A percentile compares a stretch with the other conserved stretches of the same genome.
Evolutionary conservation across 2,797 vertebrate species (phyloP).

Genomic region (Nothura maculosa): DNA sequence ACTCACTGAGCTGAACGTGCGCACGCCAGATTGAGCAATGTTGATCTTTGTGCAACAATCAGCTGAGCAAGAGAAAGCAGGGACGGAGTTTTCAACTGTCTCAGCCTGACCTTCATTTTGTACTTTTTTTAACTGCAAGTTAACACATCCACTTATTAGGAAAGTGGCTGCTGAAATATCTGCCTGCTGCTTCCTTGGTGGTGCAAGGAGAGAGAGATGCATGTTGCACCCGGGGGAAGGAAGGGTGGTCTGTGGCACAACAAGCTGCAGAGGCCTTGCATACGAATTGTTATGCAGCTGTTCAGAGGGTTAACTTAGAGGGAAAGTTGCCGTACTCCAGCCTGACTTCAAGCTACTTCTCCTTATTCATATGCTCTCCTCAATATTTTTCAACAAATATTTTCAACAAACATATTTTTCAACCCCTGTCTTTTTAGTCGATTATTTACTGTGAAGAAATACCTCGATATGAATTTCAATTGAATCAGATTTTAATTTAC

Average conservation of each 20-base stretch:
- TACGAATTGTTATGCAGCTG: neutral
- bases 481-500: conserved; percentile 54
- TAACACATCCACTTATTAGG: conserved; percentile 10
- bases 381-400: neutral
- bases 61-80: conserved; percentile 55
- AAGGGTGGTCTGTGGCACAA: neutral
- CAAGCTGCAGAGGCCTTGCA: neutral
- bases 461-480: conserved; percentile 7
- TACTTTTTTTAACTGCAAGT: conserved; percentile 41
- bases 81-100: conserved; percentile 24
- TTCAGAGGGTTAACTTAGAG: neutral
- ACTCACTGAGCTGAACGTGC: conserved; percentile 64
- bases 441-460: conserved; percentile 49
- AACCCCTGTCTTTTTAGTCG: conserved; percentile 3
- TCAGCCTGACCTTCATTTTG: conserved; percentile 43
- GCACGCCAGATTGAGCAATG: conserved; percentile 55
- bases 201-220: neutral
- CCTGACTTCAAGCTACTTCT: neutral
- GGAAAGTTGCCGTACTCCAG: neutral
- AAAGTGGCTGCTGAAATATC: neutral
- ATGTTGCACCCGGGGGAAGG: neutral
- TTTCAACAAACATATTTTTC: neutral
- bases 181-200: neutral
- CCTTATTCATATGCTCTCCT: neutral
- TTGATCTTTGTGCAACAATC: conserved; percentile 64